Evolutionary conservation across 37 sponge, comb jelly and placozoan genomes (phyloP).

Genomic region (Oscarella lobularis): DNA sequence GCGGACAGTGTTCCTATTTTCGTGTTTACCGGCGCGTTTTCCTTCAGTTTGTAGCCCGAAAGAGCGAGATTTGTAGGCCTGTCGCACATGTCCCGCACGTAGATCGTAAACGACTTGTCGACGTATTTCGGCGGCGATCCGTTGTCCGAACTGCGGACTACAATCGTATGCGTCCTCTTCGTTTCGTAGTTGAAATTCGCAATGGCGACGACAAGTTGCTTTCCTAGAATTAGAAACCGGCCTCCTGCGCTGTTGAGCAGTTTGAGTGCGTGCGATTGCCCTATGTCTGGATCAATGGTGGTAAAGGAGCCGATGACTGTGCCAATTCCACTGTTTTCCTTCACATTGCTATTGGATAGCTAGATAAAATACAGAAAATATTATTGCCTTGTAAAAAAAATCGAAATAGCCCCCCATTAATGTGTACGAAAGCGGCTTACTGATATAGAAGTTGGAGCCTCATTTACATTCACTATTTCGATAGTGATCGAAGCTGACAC

Average conservation of each 20-base stretch:
- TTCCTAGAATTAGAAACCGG: no score
- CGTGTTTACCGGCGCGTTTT: neutral
- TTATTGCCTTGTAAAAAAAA: no score
- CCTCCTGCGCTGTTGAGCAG: no score
- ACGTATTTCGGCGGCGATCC: neutral
- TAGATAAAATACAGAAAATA: no score
- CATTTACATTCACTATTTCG: no score
- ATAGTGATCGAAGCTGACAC: no score
- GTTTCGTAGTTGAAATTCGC: neutral
- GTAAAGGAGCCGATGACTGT: neutral
- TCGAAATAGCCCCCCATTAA: no score
- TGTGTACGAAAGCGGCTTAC: no score
- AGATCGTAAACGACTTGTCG: neutral
- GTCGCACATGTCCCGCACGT: neutral
- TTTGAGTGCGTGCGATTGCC: no score
- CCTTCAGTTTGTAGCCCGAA: neutral
- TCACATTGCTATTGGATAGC: neutral
- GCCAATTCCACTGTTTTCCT: no score
- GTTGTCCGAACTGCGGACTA: neutral
- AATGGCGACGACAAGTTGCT: neutral
- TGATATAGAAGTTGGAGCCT: no score
- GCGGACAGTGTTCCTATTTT: neutral
- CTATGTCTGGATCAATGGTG: neutral
- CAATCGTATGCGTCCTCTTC: neutral
- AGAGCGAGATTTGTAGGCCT: neutral